Base-by-base conservation (phyloP, 2,888 invertebrate genomes). In the Piscicola geometra region DNA sequence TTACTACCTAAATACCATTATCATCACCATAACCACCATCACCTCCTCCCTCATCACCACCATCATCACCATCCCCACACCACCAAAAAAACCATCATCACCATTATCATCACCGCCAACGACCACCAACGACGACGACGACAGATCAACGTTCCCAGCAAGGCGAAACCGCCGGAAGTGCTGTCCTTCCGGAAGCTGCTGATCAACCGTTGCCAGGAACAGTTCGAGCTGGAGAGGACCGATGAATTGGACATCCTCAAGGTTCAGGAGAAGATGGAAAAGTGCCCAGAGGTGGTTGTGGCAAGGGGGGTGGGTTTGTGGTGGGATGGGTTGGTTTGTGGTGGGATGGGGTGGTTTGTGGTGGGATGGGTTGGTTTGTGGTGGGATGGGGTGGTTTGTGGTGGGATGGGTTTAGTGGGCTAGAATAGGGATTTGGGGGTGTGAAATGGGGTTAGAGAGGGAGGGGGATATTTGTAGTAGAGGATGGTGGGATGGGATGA, bases 221-320 rank as follows among this genome's bases (percentile, higher is more conserved):
- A 95, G 86, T 97, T 96, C 85, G 92, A 92, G 81, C 91, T 91
- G 78, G 91, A 92, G 81, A 91, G 90, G 68, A 88, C 89, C 18
- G 91, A 91, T 81, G 92, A 92, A 74, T 80, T 84, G 2, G 84
- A 88, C 15, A 80, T 82, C 71, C 80, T 81, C 25, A 76, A 79
- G 28, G 80, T 79, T 60, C 79, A 81, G 70, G 80, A 81, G 75
- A 82, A 82, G 75, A 81, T 84, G n/a, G 83, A 83, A 1, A 81
- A 81, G 64, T 73, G 73, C 35, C 32, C 3, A 9, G 33, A 30
- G 67, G 67, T 67, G 32, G 60, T 21, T 18, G 41, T n/a, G 69
- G 41, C n/a, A 18, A 12, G 33, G 25, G 1, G 69, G 41, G 21
- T 33, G 41, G 41, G 32, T 28, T 1, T 18, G 25, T n/a, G 69